Base-by-base conservation (phyloP, 2,888 invertebrate genomes). In the Pherbina coryleti region DNA sequence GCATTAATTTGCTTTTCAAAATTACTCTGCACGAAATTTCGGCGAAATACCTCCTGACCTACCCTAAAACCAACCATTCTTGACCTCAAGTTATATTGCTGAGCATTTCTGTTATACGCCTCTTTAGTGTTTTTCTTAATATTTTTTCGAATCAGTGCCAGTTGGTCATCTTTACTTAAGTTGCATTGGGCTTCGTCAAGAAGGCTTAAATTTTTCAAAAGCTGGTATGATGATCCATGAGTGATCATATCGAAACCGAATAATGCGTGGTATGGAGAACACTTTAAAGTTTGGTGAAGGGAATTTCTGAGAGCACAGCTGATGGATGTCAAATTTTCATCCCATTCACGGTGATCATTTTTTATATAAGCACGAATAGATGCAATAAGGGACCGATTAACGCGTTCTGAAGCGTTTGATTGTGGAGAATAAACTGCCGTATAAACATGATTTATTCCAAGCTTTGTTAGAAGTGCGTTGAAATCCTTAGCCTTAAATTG, bases 311-410 rank as follows among this genome's bases (percentile, higher is more conserved):
- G 17, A 34, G 75, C 75, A 14, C 66, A 66, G 31, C 34, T 37
- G 17, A 75, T 75, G 3, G 22, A n/a, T 8, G 9, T 62, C 5
- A 62, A 28, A 62, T 62, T 25, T 17, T 28, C 5, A 28, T 62
- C 62, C 81, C 81, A 80, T 25, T 60, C 34, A 0, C 44, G 76
- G 9, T 81, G 81, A 28, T 79, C 77, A 2, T 77, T 55, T 7
- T 77, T 70, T 19, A 82, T 25, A 37, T 73, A 79, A 2, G 78
- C 62, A n/a, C 79, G 51, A 19, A 81, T 80, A 25, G 78, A 78
- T 0, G 78, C 78, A 31, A 80, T 70, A 60, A 79, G 53, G 3
- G 78, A 78, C 1, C 80, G 71, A 62, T 81, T 79, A 11, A 81
- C 75, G 5, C 79, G 67, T 28, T 81, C 81, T 11, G 62, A 44